Percentiles rank a stretch among this genome's conserved stretches.
Conservation (phyloP, 2,797 vertebrate genomes). For the Phrynocephalus guinanensis region DNA sequence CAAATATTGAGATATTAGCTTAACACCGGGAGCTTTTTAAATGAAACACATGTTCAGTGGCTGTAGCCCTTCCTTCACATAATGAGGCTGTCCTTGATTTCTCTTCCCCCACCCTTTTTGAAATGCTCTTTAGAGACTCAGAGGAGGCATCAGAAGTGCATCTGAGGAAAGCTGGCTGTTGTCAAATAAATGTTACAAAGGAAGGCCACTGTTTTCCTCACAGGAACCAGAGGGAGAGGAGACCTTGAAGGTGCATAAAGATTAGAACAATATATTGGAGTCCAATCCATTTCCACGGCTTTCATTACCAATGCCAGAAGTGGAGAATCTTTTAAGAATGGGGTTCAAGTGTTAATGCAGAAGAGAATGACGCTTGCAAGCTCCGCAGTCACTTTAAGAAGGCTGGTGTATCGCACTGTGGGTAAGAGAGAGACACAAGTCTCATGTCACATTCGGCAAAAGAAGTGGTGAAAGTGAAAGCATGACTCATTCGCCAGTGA, state of each 20-base stretch:
- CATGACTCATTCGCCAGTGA: neutral
- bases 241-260: neutral
- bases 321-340: neutral
- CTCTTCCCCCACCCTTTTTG: neutral
- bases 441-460: neutral
- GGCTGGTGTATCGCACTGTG: neutral
- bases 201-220: neutral
- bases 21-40: neutral
- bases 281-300: neutral
- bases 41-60: neutral
- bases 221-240: neutral
- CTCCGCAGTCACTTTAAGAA: neutral
- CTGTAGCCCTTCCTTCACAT: neutral
- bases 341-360: neutral
- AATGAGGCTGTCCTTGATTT: neutral
- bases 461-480: neutral
- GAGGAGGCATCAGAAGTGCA: neutral
- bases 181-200: neutral
- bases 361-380: neutral
- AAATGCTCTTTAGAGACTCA: neutral
- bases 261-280: neutral
- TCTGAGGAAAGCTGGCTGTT: neutral
- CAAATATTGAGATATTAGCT: neutral
- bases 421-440: neutral
- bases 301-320: neutral